A percentile compares a stretch with the other conserved stretches of the same genome.
Evolutionary conservation across 2,888 invertebrate genomes (phyloP).

Genomic region (Dryococelus australis): DNA sequence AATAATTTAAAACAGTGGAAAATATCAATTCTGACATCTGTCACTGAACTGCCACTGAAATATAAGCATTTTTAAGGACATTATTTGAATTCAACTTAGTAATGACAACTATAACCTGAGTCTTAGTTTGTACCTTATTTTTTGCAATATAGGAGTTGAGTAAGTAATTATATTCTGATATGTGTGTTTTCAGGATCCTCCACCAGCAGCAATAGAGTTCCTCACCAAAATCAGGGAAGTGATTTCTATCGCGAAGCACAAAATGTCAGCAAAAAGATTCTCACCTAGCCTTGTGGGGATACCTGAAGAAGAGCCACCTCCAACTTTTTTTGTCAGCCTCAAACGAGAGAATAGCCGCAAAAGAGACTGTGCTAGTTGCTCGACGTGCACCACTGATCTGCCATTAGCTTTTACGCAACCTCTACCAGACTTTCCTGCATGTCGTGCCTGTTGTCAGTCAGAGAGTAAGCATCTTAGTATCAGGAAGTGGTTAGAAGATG

Average conservation of each 20-base stretch:
- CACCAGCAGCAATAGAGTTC: slow-evolving; percentile 89
- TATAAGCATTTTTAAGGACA: too few relatives aligned
- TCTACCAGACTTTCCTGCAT: neutral
- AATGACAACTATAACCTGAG: too few relatives aligned
- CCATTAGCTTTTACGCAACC: neutral
- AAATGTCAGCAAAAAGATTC: slow-evolving; percentile 83
- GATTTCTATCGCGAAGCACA: slow-evolving; percentile 87
- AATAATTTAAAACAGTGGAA: too few relatives aligned
- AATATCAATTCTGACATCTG: too few relatives aligned
- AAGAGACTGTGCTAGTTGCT: slow-evolving; percentile 71
- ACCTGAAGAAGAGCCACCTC: slow-evolving; percentile 79
- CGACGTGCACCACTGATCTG: slow-evolving; percentile 64
- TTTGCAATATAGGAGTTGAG: too few relatives aligned
- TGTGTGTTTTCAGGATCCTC: slow-evolving; percentile 73
- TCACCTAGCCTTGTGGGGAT: slow-evolving; percentile 80
- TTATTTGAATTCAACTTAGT: too few relatives aligned
- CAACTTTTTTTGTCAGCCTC: slow-evolving; percentile 60
- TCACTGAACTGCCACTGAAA: too few relatives aligned
- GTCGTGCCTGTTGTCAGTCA: slow-evolving; percentile 31
- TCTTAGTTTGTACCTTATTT: too few relatives aligned
- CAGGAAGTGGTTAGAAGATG: slow-evolving; percentile 77
- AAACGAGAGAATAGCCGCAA: slow-evolving; percentile 70
- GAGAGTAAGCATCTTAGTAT: slow-evolving; percentile 79
- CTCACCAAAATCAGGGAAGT: slow-evolving; percentile 89
- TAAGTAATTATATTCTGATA: neutral